Evolutionary conservation across 2,113 vertebrate genomes (phyloP).

Genomic region (Varanus salvator): DNA sequence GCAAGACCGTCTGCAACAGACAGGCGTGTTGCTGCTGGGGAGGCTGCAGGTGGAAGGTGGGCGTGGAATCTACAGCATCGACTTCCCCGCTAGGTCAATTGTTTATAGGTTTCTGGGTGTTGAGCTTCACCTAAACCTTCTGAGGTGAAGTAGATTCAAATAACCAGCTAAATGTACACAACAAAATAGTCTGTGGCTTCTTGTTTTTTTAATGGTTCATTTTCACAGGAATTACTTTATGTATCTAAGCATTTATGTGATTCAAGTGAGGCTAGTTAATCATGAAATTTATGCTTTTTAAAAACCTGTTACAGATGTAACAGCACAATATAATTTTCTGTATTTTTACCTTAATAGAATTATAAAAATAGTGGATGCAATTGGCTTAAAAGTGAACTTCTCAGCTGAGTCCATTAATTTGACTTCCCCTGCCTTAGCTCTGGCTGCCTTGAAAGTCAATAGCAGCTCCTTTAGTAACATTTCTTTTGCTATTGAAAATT

Average conservation of each 20-base stretch:
- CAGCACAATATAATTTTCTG: slow-evolving; percentile 3
- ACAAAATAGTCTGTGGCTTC: neutral
- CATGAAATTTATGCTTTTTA: neutral
- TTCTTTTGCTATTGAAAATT: slow-evolving; percentile 81
- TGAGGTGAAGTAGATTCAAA: neutral
- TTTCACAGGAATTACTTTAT: neutral
- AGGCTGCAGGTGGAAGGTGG: too few relatives aligned
- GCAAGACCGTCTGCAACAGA: too few relatives aligned
- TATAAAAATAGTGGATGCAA: slow-evolving; percentile 83
- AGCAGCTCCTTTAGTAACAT: slow-evolving; percentile 78
- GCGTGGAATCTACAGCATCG: too few relatives aligned
- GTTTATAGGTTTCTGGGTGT: neutral
- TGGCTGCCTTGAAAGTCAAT: slow-evolving; percentile 83
- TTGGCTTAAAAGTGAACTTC: slow-evolving; percentile 86
- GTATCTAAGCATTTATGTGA: neutral
- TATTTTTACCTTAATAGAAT: slow-evolving; percentile 79
- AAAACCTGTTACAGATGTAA: slow-evolving; percentile 21
- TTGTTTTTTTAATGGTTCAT: neutral
- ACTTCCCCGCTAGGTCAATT: neutral
- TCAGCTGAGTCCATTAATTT: slow-evolving; percentile 68
- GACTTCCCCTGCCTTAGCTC: slow-evolving; percentile 81
- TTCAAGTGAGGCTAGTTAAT: slow-evolving; percentile 10
- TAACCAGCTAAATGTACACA: neutral
- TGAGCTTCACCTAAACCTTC: neutral
- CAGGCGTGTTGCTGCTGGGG: too few relatives aligned